Evolutionary conservation across 2,113 vertebrate species (phyloP).

Genomic region (Myrmecophaga tridactyla): DNA sequence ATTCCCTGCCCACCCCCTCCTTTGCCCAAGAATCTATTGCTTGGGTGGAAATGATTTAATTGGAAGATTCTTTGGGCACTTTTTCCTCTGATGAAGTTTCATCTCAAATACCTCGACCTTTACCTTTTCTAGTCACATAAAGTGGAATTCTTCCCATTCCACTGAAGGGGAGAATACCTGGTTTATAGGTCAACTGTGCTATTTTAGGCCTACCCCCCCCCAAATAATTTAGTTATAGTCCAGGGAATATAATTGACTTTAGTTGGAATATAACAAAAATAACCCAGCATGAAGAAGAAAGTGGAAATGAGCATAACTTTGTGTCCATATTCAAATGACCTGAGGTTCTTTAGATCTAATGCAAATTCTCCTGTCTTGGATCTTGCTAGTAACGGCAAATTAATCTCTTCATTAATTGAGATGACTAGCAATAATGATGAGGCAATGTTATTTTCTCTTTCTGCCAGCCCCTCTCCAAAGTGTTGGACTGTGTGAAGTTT

Average conservation of each 20-base stretch:
- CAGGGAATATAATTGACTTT: conserved; percentile 13
- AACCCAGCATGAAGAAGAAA: not conserved
- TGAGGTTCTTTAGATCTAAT: conserved; percentile 40
- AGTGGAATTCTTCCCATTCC: conserved; percentile 29
- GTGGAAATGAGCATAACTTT: conserved; percentile 24
- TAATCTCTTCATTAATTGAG: conserved; percentile 56
- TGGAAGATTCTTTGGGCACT: not conserved
- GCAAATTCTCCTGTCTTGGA: conserved; percentile 39
- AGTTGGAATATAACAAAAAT: conserved; percentile 9
- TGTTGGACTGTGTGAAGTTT: not conserved
- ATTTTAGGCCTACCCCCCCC: not conserved
- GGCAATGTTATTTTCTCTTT: conserved; percentile 34
- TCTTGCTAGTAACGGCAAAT: conserved; percentile 63
- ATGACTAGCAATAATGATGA: conserved; percentile 35
- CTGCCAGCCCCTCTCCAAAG: not conserved
- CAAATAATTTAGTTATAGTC: conserved; percentile 41
- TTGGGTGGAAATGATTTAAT: not conserved
- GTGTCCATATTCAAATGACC: conserved; percentile 24
- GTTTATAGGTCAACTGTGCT: conserved; percentile 7
- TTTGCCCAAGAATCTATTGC: not conserved
- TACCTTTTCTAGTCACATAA: not conserved
- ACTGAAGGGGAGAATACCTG: conserved; percentile 1
- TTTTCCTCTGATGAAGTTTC: not conserved
- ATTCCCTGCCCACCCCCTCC: not conserved
- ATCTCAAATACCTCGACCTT: not conserved